Evolutionary conservation across 2,113 vertebrate species (phyloP).

Genomic region (Ictalurus punctatus): DNA sequence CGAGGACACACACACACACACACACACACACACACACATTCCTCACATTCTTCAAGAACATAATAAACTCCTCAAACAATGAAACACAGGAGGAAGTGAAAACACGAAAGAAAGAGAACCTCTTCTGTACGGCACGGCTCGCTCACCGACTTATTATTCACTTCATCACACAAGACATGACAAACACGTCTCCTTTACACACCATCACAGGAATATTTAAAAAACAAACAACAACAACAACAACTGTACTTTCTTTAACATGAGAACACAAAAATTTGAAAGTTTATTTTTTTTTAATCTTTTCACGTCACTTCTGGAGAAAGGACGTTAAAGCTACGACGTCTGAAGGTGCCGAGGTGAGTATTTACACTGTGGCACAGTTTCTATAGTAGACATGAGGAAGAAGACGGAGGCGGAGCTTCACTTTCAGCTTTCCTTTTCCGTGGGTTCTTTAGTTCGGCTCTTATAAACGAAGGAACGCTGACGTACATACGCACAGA

Average conservation of each 20-base stretch:
- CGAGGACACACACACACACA: no score
- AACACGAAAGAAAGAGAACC: neutral
- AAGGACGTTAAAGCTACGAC: slow-evolving; percentile 5
- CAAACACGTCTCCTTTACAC: neutral
- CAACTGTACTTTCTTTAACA: slow-evolving; percentile 1
- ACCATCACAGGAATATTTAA: neutral
- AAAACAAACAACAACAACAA: neutral
- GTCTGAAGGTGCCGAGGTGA: slow-evolving; percentile 29
- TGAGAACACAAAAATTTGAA: neutral
- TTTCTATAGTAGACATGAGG: neutral
- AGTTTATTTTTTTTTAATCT: neutral
- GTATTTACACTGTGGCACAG: slow-evolving; percentile 53
- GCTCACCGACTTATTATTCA: neutral
- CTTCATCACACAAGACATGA: neutral
- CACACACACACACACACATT: no score
- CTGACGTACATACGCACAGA: neutral
- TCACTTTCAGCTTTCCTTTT: neutral
- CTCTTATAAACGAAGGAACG: slow-evolving; percentile 16
- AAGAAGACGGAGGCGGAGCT: neutral
- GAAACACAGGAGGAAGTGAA: neutral
- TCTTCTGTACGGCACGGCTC: neutral
- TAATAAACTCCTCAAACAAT: neutral
- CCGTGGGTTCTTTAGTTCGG: neutral
- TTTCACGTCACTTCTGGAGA: neutral
- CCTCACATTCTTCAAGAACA: neutral